These are phyloP conservation scores for Hermatobates lingyangjiaoensis DNA, from an alignment of 1,140 invertebrate species.

Conservation along the genomic window DNA sequence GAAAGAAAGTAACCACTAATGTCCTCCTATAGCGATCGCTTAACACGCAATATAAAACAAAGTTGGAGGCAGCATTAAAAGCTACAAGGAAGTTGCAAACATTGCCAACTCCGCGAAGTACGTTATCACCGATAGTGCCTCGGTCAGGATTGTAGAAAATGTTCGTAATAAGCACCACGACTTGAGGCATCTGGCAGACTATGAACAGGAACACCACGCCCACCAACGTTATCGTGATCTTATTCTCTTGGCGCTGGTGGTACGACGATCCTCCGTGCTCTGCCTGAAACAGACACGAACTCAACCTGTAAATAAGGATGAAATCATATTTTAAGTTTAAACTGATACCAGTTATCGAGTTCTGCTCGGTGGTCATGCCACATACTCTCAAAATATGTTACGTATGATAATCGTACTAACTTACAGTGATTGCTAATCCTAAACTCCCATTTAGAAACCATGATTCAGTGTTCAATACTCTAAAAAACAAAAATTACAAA, in stretches of 20 bases:
- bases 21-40: constrained; percentile 56
- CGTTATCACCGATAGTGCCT: constrained; percentile 18
- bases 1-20: constrained; percentile 40
- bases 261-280: no score
- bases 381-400: no score
- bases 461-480: no score
- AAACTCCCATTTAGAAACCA: no score
- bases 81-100: constrained; percentile 50
- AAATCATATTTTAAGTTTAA: no score
- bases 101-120: constrained; percentile 38
- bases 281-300: no score
- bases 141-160: constrained; percentile 25
- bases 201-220: constrained; percentile 54
- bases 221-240: constrained; percentile 55
- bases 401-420: no score
- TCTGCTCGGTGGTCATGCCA: no score
- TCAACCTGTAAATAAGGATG: no score
- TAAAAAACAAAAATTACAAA: no score
- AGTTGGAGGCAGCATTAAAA: constrained; percentile 52
- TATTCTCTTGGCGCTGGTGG: constrained; percentile 36
- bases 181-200: constrained; percentile 48
- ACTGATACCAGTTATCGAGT: no score
- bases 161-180: constrained; percentile 31
- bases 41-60: constrained; percentile 56
- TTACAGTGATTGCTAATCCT: no score